Evolutionary conservation across 2,797 vertebrate species (phyloP).

Genomic region (Rhyacichthys aspro): DNA sequence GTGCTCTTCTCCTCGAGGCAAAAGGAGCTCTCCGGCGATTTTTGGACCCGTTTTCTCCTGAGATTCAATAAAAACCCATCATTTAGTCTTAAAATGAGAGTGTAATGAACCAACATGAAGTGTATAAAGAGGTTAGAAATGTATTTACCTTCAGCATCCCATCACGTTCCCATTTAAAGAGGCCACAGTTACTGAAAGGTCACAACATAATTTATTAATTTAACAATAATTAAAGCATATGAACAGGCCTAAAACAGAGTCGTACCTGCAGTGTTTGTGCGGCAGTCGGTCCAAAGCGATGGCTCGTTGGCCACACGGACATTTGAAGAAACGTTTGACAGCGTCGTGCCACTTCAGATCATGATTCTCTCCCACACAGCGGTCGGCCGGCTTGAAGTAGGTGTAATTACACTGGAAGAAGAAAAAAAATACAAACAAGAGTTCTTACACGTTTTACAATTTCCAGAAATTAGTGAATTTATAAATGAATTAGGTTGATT

Average conservation of each 20-base stretch:
- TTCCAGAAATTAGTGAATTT: background rate
- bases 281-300: conserved; percentile 90
- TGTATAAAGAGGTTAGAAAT: background rate
- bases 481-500: too few relatives aligned
- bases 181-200: conserved; percentile 90
- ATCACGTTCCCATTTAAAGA: conserved; percentile 95
- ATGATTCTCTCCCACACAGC: conserved; percentile 86
- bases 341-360: conserved; percentile 89
- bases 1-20: conserved; percentile 93
- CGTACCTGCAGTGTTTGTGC: conserved; percentile 90
- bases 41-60: conserved; percentile 95
- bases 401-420: conserved; percentile 89
- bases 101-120: background rate
- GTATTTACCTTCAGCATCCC: conserved; percentile 92
- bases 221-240: background rate
- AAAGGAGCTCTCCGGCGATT: conserved; percentile 90
- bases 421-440: conserved; percentile 2
- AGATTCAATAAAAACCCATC: conserved; percentile 17
- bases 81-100: background rate
- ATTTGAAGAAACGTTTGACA: conserved; percentile 93
- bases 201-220: background rate
- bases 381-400: conserved; percentile 92
- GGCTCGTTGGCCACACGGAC: conserved; percentile 90
- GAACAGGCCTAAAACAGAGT: too few relatives aligned
- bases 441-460: background rate